phyloP scores from a whole-genome alignment of 2,797 vertebrate genomes.

The Champsocephalus gunnari region DNA sequence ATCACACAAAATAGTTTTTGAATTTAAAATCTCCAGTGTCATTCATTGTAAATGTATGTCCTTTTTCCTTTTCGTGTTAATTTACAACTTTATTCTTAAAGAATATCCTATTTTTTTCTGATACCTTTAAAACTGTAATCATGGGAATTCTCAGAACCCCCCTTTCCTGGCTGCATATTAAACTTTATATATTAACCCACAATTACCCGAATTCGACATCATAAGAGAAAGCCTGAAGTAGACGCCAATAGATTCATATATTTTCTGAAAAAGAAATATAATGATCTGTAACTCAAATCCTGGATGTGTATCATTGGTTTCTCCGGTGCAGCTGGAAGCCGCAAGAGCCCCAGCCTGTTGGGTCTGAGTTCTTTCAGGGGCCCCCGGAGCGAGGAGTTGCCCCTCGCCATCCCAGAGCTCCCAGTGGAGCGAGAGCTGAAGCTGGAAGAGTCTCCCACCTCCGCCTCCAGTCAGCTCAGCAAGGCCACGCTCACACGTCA shows the following conservation, averaged over 20 bases:
- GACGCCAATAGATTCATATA: background rate
- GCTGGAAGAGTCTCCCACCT: constrained; percentile 86
- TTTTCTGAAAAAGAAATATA: background rate
- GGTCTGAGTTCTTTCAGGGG: constrained; percentile 71
- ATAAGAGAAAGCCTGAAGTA: background rate
- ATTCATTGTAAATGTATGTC: too few relatives aligned
- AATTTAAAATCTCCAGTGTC: too few relatives aligned
- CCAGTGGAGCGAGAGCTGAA: constrained; percentile 88
- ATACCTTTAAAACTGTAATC: too few relatives aligned
- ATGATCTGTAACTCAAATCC: background rate
- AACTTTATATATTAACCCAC: too few relatives aligned
- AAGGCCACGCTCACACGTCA: constrained; percentile 82
- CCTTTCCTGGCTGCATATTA: too few relatives aligned
- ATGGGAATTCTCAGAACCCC: too few relatives aligned
- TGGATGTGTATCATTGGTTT: background rate
- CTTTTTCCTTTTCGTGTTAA: too few relatives aligned
- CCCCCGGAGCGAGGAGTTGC: constrained; percentile 84
- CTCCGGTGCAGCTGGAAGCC: constrained; percentile 48
- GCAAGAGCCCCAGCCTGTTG: constrained; percentile 77
- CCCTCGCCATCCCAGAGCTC: constrained; percentile 87
- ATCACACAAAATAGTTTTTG: too few relatives aligned
- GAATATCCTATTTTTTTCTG: too few relatives aligned
- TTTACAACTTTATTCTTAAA: too few relatives aligned
- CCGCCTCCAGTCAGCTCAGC: constrained; percentile 79
- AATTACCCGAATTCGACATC: too few relatives aligned